Evolutionary conservation across 2,113 vertebrate genomes (phyloP).

Genomic region (Mastomys coucha): DNA sequence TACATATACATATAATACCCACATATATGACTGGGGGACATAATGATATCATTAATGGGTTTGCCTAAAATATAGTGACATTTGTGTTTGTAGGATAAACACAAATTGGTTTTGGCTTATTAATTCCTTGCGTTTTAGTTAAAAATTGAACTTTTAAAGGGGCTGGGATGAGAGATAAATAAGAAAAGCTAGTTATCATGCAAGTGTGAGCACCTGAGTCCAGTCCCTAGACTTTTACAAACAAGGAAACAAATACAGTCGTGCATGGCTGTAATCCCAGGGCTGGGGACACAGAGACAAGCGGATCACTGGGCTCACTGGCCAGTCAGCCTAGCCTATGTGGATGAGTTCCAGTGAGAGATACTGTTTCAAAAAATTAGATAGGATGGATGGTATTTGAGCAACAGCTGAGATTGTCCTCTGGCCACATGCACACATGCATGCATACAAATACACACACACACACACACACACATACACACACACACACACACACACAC

Average conservation of each 20-base stretch:
- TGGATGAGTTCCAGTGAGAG: background rate
- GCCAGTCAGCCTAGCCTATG: background rate
- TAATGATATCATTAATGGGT: background rate
- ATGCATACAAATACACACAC: background rate
- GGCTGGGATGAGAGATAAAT: background rate
- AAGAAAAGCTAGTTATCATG: background rate
- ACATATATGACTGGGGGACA: background rate
- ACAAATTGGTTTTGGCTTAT: background rate
- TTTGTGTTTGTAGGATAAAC: background rate
- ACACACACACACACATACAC: background rate
- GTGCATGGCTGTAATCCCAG: background rate
- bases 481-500: background rate
- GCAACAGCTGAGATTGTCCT: background rate
- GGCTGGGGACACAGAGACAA: background rate
- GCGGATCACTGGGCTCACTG: background rate
- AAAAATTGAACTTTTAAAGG: background rate
- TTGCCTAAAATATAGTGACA: background rate
- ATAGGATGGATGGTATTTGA: background rate
- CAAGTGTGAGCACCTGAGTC: background rate
- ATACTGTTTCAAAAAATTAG: no score
- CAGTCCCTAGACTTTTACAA: background rate
- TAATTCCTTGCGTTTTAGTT: background rate
- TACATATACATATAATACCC: background rate
- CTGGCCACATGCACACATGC: background rate
- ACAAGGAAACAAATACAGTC: background rate